Conservation (phyloP, 2,888 invertebrate genomes). For the Conomelus anceps region DNA sequence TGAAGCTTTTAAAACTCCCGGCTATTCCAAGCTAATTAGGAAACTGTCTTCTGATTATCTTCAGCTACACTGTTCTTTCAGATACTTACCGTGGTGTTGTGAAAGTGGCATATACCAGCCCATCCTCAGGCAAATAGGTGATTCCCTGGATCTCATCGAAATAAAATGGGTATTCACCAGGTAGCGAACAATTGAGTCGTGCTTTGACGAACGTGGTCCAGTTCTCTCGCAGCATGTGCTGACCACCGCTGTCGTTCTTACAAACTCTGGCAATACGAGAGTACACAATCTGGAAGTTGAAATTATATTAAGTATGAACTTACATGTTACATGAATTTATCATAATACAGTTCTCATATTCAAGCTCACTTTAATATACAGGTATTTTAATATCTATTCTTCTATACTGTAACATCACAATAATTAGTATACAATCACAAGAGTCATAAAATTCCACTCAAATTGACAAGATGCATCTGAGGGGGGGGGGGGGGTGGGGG, state of each 20-base stretch:
- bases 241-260: slow-evolving; percentile 79
- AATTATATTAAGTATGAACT: neutral
- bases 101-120: slow-evolving; percentile 76
- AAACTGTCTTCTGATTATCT: neutral
- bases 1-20: too few species aligned
- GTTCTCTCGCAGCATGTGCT: slow-evolving; percentile 67
- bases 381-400: too few species aligned
- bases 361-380: neutral
- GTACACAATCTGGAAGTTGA: slow-evolving; percentile 69
- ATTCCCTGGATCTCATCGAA: slow-evolving; percentile 85
- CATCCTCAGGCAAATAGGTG: slow-evolving; percentile 67
- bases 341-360: neutral
- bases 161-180: slow-evolving; percentile 80
- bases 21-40: too few species aligned
- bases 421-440: too few species aligned
- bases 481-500: too few species aligned
- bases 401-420: too few species aligned
- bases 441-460: too few species aligned
- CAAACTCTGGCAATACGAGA: slow-evolving; percentile 87
- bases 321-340: neutral
- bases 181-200: slow-evolving; percentile 72
- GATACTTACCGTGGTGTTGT: slow-evolving; percentile 63
- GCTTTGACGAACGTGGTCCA: slow-evolving; percentile 92
- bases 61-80: neutral
- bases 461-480: too few species aligned